Base-by-base conservation (phyloP, 2,113 vertebrate genomes). In the Chaenocephalus aceratus region DNA sequence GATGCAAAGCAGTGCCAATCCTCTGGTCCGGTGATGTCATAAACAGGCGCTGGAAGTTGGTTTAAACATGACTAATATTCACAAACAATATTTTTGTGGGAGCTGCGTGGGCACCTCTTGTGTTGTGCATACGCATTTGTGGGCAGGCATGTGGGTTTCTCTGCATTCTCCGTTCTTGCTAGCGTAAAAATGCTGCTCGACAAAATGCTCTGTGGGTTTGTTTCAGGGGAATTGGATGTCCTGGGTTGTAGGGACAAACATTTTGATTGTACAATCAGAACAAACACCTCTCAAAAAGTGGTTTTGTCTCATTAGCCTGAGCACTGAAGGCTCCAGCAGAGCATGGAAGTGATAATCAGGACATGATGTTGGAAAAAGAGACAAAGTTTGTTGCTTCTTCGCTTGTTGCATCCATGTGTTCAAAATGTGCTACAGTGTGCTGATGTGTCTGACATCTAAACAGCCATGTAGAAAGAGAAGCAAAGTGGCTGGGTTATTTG, bases 31-130 rank as follows among this genome's bases (percentile, higher is more conserved):
- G 59, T 30, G 58, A 58, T 84, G 84, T 87, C 80, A 86, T 74
- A 85, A 76, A 61, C 62, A 72, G 10, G 62, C 30, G 9, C 72
- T 72, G 59, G 3, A 86, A 72, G 83, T 86, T 48, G 76, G 48
- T 85, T 82, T 85, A 56, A 73, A 82, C 65, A 78, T 90, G 80
- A 85, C 88, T 88, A 87, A 79, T 77, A 80, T 85, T 84, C 80
- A 72, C 80, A 88, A 85, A 85, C 58, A 80, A 75, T 84, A 79
- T 77, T 80, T 80, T 77, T 9, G 34, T 59, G 59, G 67, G 69
- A 48, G 26, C 34, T 65, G 57, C 48, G 70, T 45, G 83, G 80
- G 44, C 63, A 6, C 48, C 48, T 77, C 30, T 34, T 36, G 69
- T 53, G 30, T 49, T 36, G 13, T 69, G 49, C 23, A 15, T 51